Conservation (phyloP, 2,113 vertebrate species). For the Puffinus mauretanicus region DNA sequence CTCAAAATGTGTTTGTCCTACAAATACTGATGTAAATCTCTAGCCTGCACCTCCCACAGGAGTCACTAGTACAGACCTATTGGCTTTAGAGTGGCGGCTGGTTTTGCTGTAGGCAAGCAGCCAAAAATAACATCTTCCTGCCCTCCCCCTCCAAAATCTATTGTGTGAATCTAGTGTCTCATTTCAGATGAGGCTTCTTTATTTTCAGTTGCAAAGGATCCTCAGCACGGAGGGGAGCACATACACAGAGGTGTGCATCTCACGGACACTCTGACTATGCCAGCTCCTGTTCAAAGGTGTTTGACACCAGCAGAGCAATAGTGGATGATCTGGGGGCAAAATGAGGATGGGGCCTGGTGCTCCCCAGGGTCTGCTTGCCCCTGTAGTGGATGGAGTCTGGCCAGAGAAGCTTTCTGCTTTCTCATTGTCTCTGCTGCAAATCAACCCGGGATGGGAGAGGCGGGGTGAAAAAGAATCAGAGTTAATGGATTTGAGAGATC, state of each 20-base stretch:
- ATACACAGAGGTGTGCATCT: background rate
- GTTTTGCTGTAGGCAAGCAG: background rate
- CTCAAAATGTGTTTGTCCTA: background rate
- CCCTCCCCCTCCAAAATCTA: background rate
- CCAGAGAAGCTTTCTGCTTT: slow-evolving; percentile 44
- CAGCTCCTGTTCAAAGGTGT: background rate
- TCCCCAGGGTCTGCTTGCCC: background rate
- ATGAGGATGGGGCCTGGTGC: background rate
- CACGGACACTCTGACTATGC: background rate
- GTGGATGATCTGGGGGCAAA: background rate
- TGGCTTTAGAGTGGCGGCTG: background rate
- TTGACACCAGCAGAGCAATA: background rate
- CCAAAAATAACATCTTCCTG: background rate
- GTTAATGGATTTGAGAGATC: background rate
- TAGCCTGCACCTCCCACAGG: background rate
- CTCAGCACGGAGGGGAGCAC: background rate
- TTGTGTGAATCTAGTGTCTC: background rate
- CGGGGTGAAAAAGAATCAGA: background rate
- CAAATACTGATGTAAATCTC: background rate
- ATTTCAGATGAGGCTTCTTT: background rate
- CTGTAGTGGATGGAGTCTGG: background rate
- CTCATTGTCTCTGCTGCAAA: background rate
- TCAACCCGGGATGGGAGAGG: background rate
- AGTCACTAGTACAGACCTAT: background rate
- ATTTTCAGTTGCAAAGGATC: background rate